A percentile compares a stretch with the other conserved stretches of the same genome.
Evolutionary conservation across 1,140 invertebrate species (phyloP).

Genomic region (Ceratosolen fusciceps): DNA sequence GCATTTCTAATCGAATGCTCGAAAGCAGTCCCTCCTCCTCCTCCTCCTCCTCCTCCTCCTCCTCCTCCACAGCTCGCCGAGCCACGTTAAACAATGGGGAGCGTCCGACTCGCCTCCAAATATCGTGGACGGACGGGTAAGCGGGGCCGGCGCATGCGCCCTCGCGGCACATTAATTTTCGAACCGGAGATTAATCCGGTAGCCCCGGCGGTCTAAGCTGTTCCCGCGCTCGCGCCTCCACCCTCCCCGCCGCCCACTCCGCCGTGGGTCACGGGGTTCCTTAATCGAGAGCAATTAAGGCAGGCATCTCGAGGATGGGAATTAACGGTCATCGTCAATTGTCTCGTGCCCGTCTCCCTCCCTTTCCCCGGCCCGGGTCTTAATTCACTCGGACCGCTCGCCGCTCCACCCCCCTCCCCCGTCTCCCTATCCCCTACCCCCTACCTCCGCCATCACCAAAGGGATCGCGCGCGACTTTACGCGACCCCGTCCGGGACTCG

Average conservation of each 20-base stretch:
- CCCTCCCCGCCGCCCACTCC: neutral
- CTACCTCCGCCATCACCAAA: too few relatives aligned
- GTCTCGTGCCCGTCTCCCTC: too few relatives aligned
- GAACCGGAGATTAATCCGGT: slow-evolving; percentile 17
- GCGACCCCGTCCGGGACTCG: slow-evolving; percentile 9
- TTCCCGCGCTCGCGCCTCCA: neutral
- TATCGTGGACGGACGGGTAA: neutral
- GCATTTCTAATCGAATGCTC: neutral
- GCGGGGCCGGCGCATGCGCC: neutral
- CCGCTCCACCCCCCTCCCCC: neutral
- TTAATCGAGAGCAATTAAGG: slow-evolving; percentile 33
- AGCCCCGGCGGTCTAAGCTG: neutral
- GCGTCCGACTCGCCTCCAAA: neutral
- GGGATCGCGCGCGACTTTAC: too few relatives aligned
- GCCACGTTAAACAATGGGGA: neutral
- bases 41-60: neutral
- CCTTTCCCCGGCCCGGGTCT: too few relatives aligned
- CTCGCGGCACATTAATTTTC: slow-evolving; percentile 3
- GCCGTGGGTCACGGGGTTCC: too few relatives aligned
- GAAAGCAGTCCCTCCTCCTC: neutral
- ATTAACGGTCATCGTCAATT: too few relatives aligned
- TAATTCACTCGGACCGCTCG: too few relatives aligned
- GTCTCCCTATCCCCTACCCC: neutral
- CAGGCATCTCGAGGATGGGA: too few relatives aligned
- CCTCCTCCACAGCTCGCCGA: neutral